Percentiles rank a stretch among this genome's conserved stretches.
These are phyloP conservation scores for Sebastes cheni DNA, from an alignment of 2,797 vertebrate species.

Conservation along the genomic window DNA sequence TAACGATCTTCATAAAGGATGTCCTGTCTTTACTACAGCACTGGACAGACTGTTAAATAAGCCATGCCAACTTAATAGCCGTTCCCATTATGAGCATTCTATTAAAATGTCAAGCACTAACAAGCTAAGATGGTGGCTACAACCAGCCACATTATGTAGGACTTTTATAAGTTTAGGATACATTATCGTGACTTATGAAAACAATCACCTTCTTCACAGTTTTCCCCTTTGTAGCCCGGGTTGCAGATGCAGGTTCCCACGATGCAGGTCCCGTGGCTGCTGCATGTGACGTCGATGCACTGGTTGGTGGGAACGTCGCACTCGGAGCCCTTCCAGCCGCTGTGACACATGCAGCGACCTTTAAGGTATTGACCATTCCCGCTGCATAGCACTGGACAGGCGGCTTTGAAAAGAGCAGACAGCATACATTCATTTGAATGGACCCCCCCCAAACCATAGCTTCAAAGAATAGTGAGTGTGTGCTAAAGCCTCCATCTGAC, in stretches of 20 bases:
- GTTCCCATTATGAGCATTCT: conserved; percentile 15
- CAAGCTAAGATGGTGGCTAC: conserved; percentile 4
- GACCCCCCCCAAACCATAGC: conserved; percentile 53
- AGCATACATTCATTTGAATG: conserved; percentile 65
- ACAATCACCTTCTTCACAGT: conserved; percentile 84
- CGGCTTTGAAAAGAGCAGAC: conserved; percentile 82
- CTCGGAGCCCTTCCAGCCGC: conserved; percentile 97
- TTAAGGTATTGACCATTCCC: conserved; percentile 98
- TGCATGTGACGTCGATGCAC: conserved; percentile 95
- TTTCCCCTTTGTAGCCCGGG: conserved; percentile 89
- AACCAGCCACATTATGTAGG: background rate
- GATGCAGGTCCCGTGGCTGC: conserved; percentile 95
- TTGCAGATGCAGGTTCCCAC: conserved; percentile 98
- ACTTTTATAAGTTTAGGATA: conserved; percentile 21
- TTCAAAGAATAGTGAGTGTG: conserved; percentile 40
- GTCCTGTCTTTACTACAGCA: conserved; percentile 21
- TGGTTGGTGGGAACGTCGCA: conserved; percentile 97
- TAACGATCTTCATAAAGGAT: conserved; percentile 19
- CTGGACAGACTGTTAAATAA: conserved; percentile 35
- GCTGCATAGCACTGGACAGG: conserved; percentile 97
- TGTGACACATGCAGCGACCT: conserved; percentile 97
- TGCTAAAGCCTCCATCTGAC: conserved; percentile 16
- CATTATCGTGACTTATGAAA: conserved; percentile 26
- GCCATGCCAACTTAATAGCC: conserved; percentile 19
- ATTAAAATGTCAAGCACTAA: conserved; percentile 44